Evolutionary conservation across 2,888 invertebrate species (phyloP), one percentile per base, ranked within the genome.

Genomic region (Orthonevra nobilis): DNA sequence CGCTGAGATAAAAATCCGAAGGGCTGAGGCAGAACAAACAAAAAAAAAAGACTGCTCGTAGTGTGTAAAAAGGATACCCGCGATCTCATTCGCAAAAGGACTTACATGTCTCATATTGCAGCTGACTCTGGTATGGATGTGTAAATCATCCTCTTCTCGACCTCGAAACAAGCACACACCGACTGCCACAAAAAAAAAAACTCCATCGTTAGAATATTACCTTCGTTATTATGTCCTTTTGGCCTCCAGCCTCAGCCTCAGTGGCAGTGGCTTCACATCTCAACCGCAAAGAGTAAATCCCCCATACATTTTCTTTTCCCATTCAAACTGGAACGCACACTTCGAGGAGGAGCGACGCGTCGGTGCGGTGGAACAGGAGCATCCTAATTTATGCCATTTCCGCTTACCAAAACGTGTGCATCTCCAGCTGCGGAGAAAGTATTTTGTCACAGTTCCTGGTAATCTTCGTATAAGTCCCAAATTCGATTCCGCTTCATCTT

Each of bases 101-200:
- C n/a, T n/a, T n/a, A n/a, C n/a, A n/a, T n/a, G n/a, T n/a, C n/a
- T n/a, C n/a, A n/a, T n/a, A n/a, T n/a, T n/a, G 54, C 60, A 54
- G 54, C 54, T 46, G 14, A 38, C 19, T 32, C 6, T 36, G 28
- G 12, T 17, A 56, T 6, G 30, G 48, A 56, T 36, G 38, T 69
- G 56, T 46, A 46, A 44, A 70, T 64, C 58, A 58, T 44, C 36
- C 38, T 46, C n/a, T 28, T 10, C 40, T 36, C 38, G 70, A 77
- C 70, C 77, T 77, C 58, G 60, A 70, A 72, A 72, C 26, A 48
- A 56, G 32, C 30, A 54, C 44, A 10, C 23, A 5, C n/a, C n/a
- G n/a, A n/a, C n/a, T n/a, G n/a, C n/a, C n/a, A n/a, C n/a, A 40
- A 38, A 40, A 17, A 20, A 40, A 10, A 56, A 10, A 28, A 34